Conservation (phyloP, 2,797 vertebrate species). For the Poeciliopsis gracilis region DNA sequence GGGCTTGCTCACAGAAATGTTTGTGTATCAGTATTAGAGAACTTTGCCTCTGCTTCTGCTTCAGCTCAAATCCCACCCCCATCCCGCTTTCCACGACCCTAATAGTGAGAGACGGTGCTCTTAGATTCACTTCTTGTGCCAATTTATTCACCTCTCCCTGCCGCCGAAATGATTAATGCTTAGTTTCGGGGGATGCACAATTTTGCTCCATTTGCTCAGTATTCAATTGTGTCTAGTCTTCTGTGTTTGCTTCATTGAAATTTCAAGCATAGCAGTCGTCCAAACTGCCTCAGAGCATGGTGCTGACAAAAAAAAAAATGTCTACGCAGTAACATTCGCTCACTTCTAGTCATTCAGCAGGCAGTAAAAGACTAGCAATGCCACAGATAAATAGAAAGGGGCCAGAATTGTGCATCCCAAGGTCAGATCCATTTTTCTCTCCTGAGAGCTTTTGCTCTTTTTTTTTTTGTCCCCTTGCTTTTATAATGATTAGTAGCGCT, state of each 20-base stretch:
- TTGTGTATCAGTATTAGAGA: slow-evolving; percentile 46
- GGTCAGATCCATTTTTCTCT: slow-evolving; percentile 75
- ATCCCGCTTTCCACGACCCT: slow-evolving; percentile 57
- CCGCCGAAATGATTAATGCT: slow-evolving; percentile 47
- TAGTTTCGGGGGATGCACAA: slow-evolving; percentile 75
- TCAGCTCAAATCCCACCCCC: slow-evolving; percentile 40
- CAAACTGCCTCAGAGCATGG: slow-evolving; percentile 45
- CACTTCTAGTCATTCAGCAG: slow-evolving; percentile 58
- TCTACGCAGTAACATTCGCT: slow-evolving; percentile 52
- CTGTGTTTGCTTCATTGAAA: slow-evolving; percentile 47
- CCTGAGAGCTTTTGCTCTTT: slow-evolving; percentile 71
- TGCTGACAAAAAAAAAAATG: slow-evolving; percentile 44
- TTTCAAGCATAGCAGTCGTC: slow-evolving; percentile 32
- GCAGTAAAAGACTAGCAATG: slow-evolving; percentile 65
- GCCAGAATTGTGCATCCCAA: slow-evolving; percentile 79
- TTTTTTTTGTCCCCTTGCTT: slow-evolving; percentile 68
- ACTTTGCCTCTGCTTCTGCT: slow-evolving; percentile 48
- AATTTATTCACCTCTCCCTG: slow-evolving; percentile 47
- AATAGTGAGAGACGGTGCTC: slow-evolving; percentile 66
- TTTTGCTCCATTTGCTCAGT: slow-evolving; percentile 53
- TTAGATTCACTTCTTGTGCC: slow-evolving; percentile 72
- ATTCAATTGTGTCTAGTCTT: slow-evolving; percentile 31
- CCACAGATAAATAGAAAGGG: slow-evolving; percentile 71
- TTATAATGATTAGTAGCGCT: slow-evolving; percentile 75
- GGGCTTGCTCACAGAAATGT: slow-evolving; percentile 58